A percentile compares a stretch with the other conserved stretches of the same genome.
Evolutionary conservation across 2,888 invertebrate genomes (phyloP).

Genomic region (Drosophila parthenogenetica): DNA sequence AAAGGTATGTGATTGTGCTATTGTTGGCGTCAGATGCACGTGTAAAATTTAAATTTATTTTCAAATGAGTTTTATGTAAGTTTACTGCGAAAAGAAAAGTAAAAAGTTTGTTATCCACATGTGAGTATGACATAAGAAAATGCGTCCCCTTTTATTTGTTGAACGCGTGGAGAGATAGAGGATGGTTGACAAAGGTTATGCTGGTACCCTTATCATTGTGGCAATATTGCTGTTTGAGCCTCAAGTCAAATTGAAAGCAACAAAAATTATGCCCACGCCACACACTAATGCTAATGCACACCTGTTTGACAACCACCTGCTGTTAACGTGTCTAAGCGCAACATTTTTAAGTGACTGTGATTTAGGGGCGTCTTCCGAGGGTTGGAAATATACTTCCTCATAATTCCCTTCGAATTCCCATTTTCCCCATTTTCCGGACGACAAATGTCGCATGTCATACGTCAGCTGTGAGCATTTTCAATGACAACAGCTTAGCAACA

Average conservation of each 20-base stretch:
- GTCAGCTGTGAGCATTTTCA: slow-evolving; percentile 79
- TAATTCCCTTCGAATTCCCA: not conserved
- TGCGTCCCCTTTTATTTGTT: slow-evolving; percentile 1
- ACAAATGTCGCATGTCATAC: slow-evolving; percentile 65
- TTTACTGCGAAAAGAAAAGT: slow-evolving; percentile 13
- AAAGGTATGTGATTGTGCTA: slow-evolving; percentile 20
- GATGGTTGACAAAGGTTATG: slow-evolving; percentile 5
- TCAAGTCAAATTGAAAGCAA: slow-evolving; percentile 60
- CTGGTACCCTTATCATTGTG: slow-evolving; percentile 57
- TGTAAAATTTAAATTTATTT: slow-evolving; percentile 76
- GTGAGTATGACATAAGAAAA: slow-evolving; percentile 30
- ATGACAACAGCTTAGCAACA: slow-evolving; percentile 76
- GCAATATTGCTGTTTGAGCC: slow-evolving; percentile 32
- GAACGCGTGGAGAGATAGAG: not conserved
- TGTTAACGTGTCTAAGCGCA: slow-evolving; percentile 70
- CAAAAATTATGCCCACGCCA: slow-evolving; percentile 28
- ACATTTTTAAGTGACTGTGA: slow-evolving; percentile 78
- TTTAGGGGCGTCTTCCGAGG: slow-evolving; percentile 58
- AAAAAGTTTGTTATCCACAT: slow-evolving; percentile 52
- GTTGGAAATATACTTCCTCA: not conserved
- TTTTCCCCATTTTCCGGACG: not conserved
- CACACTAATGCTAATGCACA: slow-evolving; percentile 46
- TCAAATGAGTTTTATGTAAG: slow-evolving; percentile 49
- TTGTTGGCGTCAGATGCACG: slow-evolving; percentile 46
- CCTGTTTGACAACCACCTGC: slow-evolving; percentile 75